Conservation (phyloP, 2,113 vertebrate species). For the Bungarus multicinctus region DNA sequence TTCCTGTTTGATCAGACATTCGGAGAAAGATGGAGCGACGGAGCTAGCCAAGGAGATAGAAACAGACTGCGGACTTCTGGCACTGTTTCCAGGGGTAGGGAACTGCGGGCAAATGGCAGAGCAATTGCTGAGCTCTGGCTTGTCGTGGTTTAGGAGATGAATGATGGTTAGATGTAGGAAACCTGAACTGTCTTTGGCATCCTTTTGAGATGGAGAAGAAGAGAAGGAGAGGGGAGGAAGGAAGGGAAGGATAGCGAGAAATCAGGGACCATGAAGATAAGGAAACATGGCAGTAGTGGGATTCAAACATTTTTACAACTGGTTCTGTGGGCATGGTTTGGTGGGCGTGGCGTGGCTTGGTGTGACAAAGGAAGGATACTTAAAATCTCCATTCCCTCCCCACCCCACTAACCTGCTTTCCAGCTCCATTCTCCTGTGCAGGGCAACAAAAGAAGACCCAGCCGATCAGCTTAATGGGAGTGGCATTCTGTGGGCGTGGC, state of each 20-base stretch:
- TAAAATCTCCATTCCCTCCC: too few relatives aligned
- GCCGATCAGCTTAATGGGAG: too few relatives aligned
- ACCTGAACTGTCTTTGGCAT: neutral
- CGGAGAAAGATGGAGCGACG: conserved; percentile 22
- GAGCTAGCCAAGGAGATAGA: conserved; percentile 10
- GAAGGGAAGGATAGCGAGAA: neutral
- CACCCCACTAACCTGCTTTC: too few relatives aligned
- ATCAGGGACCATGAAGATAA: neutral
- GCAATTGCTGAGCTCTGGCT: neutral
- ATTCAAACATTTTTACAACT: too few relatives aligned
- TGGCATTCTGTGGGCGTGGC: too few relatives aligned
- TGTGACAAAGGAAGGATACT: too few relatives aligned
- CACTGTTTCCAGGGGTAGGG: neutral
- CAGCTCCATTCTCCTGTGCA: too few relatives aligned
- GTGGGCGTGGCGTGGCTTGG: too few relatives aligned
- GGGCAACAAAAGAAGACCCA: too few relatives aligned
- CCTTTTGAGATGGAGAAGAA: neutral
- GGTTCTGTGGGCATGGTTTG: too few relatives aligned
- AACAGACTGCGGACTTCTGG: neutral
- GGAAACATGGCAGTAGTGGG: neutral
- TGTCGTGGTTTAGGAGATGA: neutral
- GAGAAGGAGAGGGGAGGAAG: neutral
- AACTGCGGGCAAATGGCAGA: neutral
- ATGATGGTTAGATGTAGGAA: neutral
- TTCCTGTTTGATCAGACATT: conserved; percentile 35